A percentile compares a stretch with the other conserved stretches of the same genome.
Evolutionary conservation across 2,113 vertebrate genomes (phyloP).

Genomic region (Regulus satrapa): DNA sequence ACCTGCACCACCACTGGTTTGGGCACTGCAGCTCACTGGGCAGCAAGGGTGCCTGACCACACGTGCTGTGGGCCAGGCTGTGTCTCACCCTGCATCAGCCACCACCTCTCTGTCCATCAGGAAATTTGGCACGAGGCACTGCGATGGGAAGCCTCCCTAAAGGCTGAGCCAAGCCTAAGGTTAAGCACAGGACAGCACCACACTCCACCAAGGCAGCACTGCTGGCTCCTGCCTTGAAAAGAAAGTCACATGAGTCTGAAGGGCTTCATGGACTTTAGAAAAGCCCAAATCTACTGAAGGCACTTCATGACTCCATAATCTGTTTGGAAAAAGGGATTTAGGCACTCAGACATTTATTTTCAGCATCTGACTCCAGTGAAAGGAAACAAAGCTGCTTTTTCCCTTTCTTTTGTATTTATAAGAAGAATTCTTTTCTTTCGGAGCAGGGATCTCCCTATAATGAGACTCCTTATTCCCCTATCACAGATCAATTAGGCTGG

Average conservation of each 20-base stretch:
- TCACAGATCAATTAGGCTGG: not conserved
- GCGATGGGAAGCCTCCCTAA: fast-evolving
- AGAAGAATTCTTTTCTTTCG: not conserved
- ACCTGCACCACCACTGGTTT: not conserved
- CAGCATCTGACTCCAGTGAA: not conserved
- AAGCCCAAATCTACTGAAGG: not conserved
- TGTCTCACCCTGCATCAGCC: not conserved
- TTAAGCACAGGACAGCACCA: not conserved
- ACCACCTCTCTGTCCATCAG: not conserved
- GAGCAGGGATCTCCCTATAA: not conserved
- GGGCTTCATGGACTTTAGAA: not conserved
- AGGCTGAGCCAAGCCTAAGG: not conserved
- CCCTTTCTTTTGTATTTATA: not conserved
- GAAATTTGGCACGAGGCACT: fast-evolving
- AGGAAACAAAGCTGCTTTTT: not conserved
- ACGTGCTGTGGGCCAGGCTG: not conserved
- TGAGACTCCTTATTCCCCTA: not conserved
- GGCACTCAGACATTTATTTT: not conserved
- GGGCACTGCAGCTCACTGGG: not conserved
- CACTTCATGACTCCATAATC: not conserved
- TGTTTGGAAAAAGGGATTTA: not conserved
- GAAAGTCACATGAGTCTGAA: not conserved
- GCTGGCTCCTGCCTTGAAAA: not conserved
- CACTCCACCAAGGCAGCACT: too few relatives aligned
- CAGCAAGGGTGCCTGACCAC: not conserved